Base-by-base conservation (phyloP, 2,113 vertebrate species). In the Speoplatyrhinus poulsoni region DNA sequence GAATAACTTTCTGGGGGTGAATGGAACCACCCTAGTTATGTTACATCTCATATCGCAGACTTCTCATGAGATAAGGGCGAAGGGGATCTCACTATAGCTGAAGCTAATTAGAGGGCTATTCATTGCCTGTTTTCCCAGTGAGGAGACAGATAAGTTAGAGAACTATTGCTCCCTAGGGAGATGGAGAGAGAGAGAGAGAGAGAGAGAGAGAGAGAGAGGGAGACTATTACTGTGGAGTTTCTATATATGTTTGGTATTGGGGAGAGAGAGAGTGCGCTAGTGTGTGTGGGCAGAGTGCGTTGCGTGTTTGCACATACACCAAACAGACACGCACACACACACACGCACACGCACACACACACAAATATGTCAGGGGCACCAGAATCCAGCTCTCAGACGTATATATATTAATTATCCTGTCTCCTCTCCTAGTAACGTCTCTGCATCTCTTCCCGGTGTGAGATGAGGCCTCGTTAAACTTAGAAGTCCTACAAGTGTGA, bases 371-470 rank as follows among this genome's bases (percentile, higher is more conserved):
- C 15, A 56, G 47, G 69, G 64, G 56, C 9, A 65, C 62, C 62
- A 16, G 0, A 1, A 72, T 6, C 16, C 10, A 33, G 52, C 56
- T 32, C 11, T 33, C 53, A 46, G 47, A 58, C 60, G 67, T 63
- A 60, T 59, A 77, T 63, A 75, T 36, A 64, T 61, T 77, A 82
- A 81, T 85, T 79, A 83, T 58, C 63, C 70, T 52, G 47, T 75
- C 73, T 33, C 16, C 47, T 72, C 62, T 9, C 55, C 67, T 76
- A 68, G 71, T 79, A 26, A 73, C 71, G 67, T 71, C 65, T 79
- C 62, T 67, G 36, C 36, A 41, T 41, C 36, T 41, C 36, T 41
- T 41, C 36, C 36, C 7, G 36, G 36, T 41, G 36, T 8, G 36
- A 41, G 36, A 41, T 26, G 26, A 26, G 26, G 36, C 36, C 4